Evolutionary conservation across 2,888 invertebrate species (phyloP).

Genomic region (Abrostola triplasia): DNA sequence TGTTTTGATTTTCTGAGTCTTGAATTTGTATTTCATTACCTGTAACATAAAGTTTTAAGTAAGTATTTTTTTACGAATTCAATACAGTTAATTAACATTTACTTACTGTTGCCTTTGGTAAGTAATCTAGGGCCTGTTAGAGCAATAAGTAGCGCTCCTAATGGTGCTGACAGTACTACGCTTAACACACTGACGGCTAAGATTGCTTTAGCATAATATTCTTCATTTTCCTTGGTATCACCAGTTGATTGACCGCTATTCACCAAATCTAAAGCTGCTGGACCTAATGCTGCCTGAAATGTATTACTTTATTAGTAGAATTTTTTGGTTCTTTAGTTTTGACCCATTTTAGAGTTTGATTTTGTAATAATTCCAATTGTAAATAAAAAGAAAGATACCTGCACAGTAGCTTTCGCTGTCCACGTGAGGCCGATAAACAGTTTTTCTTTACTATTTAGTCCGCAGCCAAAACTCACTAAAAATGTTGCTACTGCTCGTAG

Average conservation of each 20-base stretch:
- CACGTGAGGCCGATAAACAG: conserved; percentile 94
- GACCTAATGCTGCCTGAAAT: conserved; percentile 91
- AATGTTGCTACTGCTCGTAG: conserved; percentile 89
- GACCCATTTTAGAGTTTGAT: too few species aligned
- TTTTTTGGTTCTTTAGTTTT: too few species aligned
- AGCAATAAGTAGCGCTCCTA: conserved; percentile 91
- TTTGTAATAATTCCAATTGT: too few species aligned
- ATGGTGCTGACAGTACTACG: conserved; percentile 92
- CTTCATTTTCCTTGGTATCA: conserved; percentile 71
- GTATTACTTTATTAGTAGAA: background rate
- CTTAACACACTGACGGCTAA: conserved; percentile 92
- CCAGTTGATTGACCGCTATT: conserved; percentile 78
- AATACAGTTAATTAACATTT: too few species aligned
- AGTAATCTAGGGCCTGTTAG: conserved; percentile 90
- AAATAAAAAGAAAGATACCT: conserved; percentile 83
- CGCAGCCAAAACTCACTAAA: conserved; percentile 90
- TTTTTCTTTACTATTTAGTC: conserved; percentile 93
- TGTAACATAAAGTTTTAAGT: conserved; percentile 27
- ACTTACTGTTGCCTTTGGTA: conserved; percentile 65
- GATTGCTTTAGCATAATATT: conserved; percentile 89
- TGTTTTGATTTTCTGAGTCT: conserved; percentile 41
- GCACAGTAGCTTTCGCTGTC: conserved; percentile 97
- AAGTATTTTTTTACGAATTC: too few species aligned
- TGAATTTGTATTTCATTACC: conserved; percentile 21
- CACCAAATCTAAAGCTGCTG: conserved; percentile 89